Conservation (phyloP, 2,797 vertebrate genomes). For the Parauchenoglanis ngamensis region DNA sequence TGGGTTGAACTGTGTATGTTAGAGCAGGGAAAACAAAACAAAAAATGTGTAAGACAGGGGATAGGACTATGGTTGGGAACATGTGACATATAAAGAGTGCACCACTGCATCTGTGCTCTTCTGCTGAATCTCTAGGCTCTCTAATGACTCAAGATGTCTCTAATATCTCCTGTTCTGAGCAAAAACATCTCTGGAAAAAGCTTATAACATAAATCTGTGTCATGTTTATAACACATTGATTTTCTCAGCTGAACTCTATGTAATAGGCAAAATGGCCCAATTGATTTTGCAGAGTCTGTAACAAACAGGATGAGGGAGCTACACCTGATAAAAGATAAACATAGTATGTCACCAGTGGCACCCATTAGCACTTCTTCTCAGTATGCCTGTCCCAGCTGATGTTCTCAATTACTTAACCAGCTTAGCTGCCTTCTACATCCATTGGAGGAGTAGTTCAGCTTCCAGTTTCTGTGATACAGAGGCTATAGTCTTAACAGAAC, state of each 20-base stretch:
- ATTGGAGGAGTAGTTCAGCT: background rate
- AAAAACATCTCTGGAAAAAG: background rate
- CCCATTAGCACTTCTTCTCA: background rate
- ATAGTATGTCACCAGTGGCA: background rate
- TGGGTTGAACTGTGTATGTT: background rate
- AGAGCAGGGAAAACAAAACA: background rate
- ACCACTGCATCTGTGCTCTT: constrained; percentile 44
- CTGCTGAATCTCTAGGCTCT: constrained; percentile 3
- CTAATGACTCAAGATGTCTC: constrained; percentile 33
- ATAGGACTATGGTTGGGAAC: background rate
- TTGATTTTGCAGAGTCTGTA: background rate
- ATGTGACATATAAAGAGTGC: background rate
- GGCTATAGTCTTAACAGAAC: background rate
- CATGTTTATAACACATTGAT: background rate
- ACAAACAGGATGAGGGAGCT: background rate
- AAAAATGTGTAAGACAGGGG: background rate
- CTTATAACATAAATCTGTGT: too few relatives aligned
- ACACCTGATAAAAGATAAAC: background rate
- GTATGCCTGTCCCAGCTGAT: background rate
- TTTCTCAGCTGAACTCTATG: background rate
- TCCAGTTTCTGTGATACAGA: background rate
- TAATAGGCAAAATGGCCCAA: background rate
- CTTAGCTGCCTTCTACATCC: background rate
- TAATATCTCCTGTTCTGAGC: background rate
- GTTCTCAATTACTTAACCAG: background rate